phyloP scores from a whole-genome alignment of 2,113 vertebrate species.

The Corythornis vintsioides region DNA sequence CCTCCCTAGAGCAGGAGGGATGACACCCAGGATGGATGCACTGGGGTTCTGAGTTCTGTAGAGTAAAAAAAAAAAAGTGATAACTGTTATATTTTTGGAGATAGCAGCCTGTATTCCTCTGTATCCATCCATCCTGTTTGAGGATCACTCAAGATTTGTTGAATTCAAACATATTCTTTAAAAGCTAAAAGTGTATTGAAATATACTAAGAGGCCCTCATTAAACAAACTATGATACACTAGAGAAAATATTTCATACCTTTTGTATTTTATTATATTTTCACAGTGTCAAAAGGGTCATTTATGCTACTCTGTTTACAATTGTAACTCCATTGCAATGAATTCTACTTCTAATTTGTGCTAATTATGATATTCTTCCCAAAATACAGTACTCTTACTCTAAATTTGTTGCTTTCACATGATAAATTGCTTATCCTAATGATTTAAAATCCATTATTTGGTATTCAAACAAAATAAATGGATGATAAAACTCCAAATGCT shows the following conservation, averaged over 20 bases:
- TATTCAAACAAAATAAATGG: not conserved
- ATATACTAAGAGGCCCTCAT: not conserved
- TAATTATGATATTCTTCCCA: not conserved
- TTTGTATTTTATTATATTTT: not conserved
- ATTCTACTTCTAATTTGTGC: not conserved
- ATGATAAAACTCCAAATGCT: not conserved
- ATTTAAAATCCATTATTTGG: not conserved
- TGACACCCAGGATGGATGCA: not conserved
- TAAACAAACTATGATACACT: not conserved
- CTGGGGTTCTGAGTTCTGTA: not conserved
- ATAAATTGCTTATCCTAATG: not conserved
- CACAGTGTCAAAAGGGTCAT: not conserved
- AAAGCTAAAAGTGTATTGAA: not conserved
- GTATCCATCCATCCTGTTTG: not conserved
- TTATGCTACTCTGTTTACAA: not conserved
- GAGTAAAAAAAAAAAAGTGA: not conserved
- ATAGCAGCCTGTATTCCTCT: not conserved
- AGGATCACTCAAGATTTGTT: not conserved
- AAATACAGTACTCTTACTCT: not conserved
- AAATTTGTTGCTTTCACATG: not conserved
- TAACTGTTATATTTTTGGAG: not conserved
- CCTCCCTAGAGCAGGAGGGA: not conserved
- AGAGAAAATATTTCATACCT: not conserved
- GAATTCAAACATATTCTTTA: not conserved
- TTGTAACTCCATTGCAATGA: not conserved